phyloP scores from a whole-genome alignment of 2,888 invertebrate species.

The Euspilapteryx auroguttella region DNA sequence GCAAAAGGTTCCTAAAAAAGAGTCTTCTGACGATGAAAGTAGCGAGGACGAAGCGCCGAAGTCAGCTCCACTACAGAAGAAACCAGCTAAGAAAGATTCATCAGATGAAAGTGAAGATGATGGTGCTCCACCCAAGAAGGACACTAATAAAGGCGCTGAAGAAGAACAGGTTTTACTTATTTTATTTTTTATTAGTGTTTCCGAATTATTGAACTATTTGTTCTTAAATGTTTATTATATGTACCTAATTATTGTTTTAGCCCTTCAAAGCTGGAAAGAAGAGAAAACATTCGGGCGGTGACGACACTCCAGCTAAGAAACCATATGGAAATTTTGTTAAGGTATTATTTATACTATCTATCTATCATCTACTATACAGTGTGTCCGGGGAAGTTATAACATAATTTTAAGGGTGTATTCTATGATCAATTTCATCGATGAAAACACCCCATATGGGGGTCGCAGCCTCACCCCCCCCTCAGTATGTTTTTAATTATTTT shows the following conservation, averaged over 20 bases:
- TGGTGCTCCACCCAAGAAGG: conserved; percentile 21
- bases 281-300: conserved; percentile 39
- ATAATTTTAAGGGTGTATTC: too few relatives aligned
- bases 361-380: conserved; percentile 1
- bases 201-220: too few relatives aligned
- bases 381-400: too few relatives aligned
- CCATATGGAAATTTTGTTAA: conserved; percentile 74
- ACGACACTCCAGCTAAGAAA: conserved; percentile 46
- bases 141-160: conserved; percentile 13
- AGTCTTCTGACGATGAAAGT: conserved; percentile 32
- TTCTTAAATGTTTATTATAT: too few relatives aligned
- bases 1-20: conserved; percentile 17
- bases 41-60: conserved; percentile 37
- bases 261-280: conserved; percentile 37
- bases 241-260: too few relatives aligned
- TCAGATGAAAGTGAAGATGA: conserved; percentile 28
- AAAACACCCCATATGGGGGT: too few relatives aligned
- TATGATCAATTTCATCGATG: too few relatives aligned
- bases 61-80: conserved; percentile 12
- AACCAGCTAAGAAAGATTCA: conserved; percentile 22
- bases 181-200: too few relatives aligned
- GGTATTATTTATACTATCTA: conserved; percentile 23
- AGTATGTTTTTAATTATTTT: too few relatives aligned
- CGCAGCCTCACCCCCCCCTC: too few relatives aligned
- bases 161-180: too few relatives aligned